These are phyloP conservation scores for Psilopogon haemacephalus DNA, from an alignment of 2,113 vertebrate genomes.

Conservation along the genomic window DNA sequence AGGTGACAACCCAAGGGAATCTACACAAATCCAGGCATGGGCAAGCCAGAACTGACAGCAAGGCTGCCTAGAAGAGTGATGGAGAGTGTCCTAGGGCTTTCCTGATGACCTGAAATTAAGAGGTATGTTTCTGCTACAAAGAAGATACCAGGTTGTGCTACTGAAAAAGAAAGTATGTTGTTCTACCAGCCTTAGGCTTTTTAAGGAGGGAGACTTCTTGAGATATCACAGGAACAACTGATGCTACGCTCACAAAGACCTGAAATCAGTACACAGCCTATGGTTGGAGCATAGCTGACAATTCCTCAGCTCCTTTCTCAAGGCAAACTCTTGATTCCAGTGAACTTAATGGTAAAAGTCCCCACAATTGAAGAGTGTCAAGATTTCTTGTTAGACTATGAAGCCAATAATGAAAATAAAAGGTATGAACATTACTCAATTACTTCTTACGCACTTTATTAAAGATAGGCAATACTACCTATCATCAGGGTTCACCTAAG, in stretches of 20 bases:
- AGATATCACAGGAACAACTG: background rate
- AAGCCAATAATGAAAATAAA: background rate
- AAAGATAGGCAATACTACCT: background rate
- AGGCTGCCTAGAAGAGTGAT: background rate
- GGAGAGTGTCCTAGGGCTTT: background rate
- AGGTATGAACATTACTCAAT: background rate
- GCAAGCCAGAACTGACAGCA: background rate
- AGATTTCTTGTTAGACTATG: background rate
- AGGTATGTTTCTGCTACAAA: background rate
- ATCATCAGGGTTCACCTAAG: background rate
- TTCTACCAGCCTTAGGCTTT: background rate
- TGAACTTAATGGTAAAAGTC: background rate
- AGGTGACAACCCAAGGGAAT: background rate
- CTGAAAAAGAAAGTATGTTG: background rate
- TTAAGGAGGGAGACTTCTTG: background rate
- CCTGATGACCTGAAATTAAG: background rate
- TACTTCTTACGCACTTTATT: background rate
- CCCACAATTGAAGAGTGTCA: background rate
- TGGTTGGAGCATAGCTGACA: background rate
- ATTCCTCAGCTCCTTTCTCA: background rate
- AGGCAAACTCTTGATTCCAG: background rate
- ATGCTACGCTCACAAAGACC: background rate
- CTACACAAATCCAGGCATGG: background rate
- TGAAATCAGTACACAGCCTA: background rate
- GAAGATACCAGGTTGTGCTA: background rate